These are phyloP conservation scores for Orestias chungarensis DNA, from an alignment of 2,797 vertebrate species.

Conservation along the genomic window DNA sequence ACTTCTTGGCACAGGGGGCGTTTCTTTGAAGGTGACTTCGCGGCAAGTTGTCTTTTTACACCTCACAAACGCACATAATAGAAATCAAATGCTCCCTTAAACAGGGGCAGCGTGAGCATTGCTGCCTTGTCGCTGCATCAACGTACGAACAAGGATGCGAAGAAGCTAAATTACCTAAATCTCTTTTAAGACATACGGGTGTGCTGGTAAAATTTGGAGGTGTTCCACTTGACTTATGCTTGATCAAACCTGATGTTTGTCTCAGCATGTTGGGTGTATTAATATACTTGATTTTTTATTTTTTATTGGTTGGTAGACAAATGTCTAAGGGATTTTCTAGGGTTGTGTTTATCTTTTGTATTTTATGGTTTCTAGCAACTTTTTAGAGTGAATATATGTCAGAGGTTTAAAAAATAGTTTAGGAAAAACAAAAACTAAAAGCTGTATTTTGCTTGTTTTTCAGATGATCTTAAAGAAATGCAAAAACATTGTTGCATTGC, in stretches of 20 bases:
- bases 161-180: constrained; percentile 33
- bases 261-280: constrained; percentile 22
- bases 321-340: too few species aligned
- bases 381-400: too few species aligned
- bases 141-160: constrained; percentile 34
- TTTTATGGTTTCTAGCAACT: neutral
- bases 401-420: neutral
- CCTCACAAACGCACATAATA: constrained; percentile 67
- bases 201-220: constrained; percentile 26
- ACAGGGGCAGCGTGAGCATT: constrained; percentile 49
- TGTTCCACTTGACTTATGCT: constrained; percentile 33
- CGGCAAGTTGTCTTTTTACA: constrained; percentile 72
- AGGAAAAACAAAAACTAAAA: too few species aligned
- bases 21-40: constrained; percentile 85
- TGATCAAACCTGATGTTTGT: constrained; percentile 45
- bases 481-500: neutral
- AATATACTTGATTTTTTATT: constrained; percentile 29
- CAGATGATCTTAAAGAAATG: neutral
- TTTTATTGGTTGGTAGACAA: too few species aligned
- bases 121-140: constrained; percentile 54
- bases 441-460: too few species aligned
- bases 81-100: constrained; percentile 72
- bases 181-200: constrained; percentile 51
- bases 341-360: neutral
- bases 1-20: constrained; percentile 74